phyloP scores from a whole-genome alignment of 2,888 invertebrate genomes.

The Brenthis ino region DNA sequence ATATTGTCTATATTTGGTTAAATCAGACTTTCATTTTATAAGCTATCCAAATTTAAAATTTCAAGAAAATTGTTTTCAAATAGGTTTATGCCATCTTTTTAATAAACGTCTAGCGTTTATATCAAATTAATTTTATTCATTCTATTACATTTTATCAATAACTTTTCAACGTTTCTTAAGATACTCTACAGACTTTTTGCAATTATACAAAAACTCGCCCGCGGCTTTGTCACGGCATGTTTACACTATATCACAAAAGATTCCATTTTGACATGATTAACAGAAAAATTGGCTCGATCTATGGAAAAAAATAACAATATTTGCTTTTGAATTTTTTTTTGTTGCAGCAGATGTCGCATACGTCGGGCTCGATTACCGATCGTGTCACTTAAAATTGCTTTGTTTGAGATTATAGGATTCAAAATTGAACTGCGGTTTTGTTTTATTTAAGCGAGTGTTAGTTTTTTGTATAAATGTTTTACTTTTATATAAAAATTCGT shows the following conservation, averaged over 20 bases:
- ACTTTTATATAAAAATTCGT: background rate
- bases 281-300: constrained; percentile 69
- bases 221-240: constrained; percentile 65
- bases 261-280: constrained; percentile 74
- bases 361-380: constrained; percentile 71
- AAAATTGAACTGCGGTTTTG: constrained; percentile 43
- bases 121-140: background rate
- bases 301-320: constrained; percentile 57
- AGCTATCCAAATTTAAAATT: background rate
- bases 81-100: background rate
- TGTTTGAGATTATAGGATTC: constrained; percentile 69
- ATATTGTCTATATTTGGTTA: background rate
- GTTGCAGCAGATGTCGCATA: constrained; percentile 67
- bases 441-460: constrained; percentile 13
- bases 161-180: background rate
- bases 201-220: constrained; percentile 43
- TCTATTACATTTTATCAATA: background rate
- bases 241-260: constrained; percentile 66
- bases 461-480: background rate
- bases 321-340: constrained; percentile 62
- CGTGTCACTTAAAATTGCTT: constrained; percentile 70
- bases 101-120: background rate
- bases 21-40: background rate
- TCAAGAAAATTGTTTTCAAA: too few relatives aligned
- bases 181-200: constrained; percentile 40